A percentile compares a stretch with the other conserved stretches of the same genome.
Conservation (phyloP, 2,888 invertebrate genomes). For the Acanthacorydalis orientalis region DNA sequence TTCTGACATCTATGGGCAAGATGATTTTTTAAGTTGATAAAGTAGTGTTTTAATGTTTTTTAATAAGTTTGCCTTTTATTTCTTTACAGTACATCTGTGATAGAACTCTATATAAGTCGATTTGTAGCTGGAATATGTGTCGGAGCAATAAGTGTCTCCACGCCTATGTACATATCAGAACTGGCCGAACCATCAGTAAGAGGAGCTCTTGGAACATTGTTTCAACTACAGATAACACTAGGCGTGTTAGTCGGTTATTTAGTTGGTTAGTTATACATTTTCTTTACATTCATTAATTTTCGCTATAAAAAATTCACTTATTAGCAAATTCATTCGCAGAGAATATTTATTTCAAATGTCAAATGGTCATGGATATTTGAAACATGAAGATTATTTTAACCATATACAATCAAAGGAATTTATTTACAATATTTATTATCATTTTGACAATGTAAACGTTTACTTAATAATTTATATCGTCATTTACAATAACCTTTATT, state of each 20-base stretch:
- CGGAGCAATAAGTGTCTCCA: constrained; percentile 44
- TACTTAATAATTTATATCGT: too few relatives aligned
- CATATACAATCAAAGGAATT: too few relatives aligned
- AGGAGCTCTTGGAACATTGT: constrained; percentile 48
- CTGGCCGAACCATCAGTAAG: constrained; percentile 42
- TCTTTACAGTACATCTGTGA: constrained; percentile 14
- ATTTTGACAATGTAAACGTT: too few relatives aligned
- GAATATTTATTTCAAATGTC: neutral
- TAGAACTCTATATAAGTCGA: constrained; percentile 33
- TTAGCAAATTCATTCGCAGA: too few relatives aligned
- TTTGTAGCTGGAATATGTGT: constrained; percentile 44
- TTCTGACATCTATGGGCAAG: neutral
- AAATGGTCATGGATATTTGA: neutral
- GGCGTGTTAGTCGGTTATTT: constrained; percentile 46
- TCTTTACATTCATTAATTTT: neutral
- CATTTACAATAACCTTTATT: too few relatives aligned
- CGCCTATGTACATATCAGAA: constrained; percentile 49
- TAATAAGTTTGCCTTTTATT: neutral
- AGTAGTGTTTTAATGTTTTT: neutral
- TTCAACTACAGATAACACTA: constrained; percentile 47
- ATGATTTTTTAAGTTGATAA: neutral
- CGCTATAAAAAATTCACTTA: too few relatives aligned
- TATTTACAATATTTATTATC: too few relatives aligned
- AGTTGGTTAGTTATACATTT: constrained; percentile 26
- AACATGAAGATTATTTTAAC: neutral